Base-by-base conservation (phyloP, 2,797 vertebrate species). In the Diceros bicornis region DNA sequence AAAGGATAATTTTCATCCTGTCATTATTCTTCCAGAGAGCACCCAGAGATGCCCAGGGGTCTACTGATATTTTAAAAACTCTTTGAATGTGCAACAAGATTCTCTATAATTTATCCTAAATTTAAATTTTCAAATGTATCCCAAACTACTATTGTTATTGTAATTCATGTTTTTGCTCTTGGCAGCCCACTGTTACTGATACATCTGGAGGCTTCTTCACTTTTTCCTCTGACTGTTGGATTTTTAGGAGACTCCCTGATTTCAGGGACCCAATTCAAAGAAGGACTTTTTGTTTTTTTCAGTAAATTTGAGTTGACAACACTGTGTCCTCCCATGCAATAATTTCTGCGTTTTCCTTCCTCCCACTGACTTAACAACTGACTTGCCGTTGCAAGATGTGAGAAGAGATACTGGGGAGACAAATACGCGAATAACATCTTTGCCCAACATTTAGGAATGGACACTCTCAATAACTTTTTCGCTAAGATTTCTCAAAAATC, bases 111-210 rank as follows among this genome's bases (percentile, higher is more conserved):
- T 86, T 92, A 92, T 41, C 4, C 21, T 17, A 71, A 77, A 75
- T 44, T 61, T 89, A 55, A 92, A 37, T 47, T 92, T 92, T 91
- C 29, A 64, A 77, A 29, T 57, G 2, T 75, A 77, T 90, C 2
- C 32, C 10, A 86, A 74, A 55, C 18, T 71, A 81, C 27, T 44
- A 8, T 34, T 66, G 2, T 37, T 57, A 62, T 47, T 62, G 7
- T 34, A 86, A n/a, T 44, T 90, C 17, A 77, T 90, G 16, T 1
- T 92, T 85, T 82, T 75, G 23, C 66, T 94, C n/a, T 92, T 32
- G 6, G 13, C 32, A 41, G 7, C 2, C 52, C n/a, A 34, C 12
- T 55, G 32, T 75, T 74, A 59, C 25, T 57, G 37, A 64, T 41
- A 41, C 17, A 52, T 52, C 16, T 29, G 13, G 9, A 16, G 23